Evolutionary conservation across 1,140 invertebrate genomes (phyloP), one percentile per base, ranked within the genome.

Genomic region (Drosophila gunungcola): DNA sequence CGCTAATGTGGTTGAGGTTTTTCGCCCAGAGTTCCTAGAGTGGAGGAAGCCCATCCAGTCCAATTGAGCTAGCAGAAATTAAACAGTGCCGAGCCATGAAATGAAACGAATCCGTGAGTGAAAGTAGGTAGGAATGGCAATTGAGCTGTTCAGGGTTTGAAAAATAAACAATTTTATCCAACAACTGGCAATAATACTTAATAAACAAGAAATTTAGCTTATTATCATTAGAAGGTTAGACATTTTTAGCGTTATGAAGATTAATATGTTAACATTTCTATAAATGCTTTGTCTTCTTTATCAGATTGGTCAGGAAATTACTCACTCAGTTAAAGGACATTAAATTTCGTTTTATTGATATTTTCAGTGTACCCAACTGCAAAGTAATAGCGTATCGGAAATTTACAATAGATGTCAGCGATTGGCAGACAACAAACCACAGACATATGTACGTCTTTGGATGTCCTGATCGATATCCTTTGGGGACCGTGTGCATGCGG

Each of bases 1-100:
- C 72, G 67, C 57, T 73, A 61, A 73, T 73, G 48, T 46, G 68
- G 54, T 46, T 53, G 39, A 21, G 68, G 39, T 42, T 69, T 52
- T 49, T 49, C 27, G 27, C 51, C 16, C 10, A 13, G n/a, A 21
- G 38, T 39, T 39, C 64, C 13, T 7, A 21, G 16, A 21, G 2
- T 3, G 3, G 36, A n/a, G n/a, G 6, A 56, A 48, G 36, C n/a
- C 27, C 43, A 16, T 48, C 55, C 51, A 41, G 34, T 12, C 21
- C 51, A 70, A 69, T 49, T 41, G 36, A 57, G 64, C 64, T 49
- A 13, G 16, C 36, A 48, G 21, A 68, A 55, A 48, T 41, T 48
- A n/a, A 70, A 56, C 67, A 41, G 42, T 5, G 41, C 42, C 29
- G 43, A 36, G 36, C 51, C n/a, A 70, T 70, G 21, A 57, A 69